Conservation (phyloP, 2,888 invertebrate genomes). For the Sphinx pinastri region DNA sequence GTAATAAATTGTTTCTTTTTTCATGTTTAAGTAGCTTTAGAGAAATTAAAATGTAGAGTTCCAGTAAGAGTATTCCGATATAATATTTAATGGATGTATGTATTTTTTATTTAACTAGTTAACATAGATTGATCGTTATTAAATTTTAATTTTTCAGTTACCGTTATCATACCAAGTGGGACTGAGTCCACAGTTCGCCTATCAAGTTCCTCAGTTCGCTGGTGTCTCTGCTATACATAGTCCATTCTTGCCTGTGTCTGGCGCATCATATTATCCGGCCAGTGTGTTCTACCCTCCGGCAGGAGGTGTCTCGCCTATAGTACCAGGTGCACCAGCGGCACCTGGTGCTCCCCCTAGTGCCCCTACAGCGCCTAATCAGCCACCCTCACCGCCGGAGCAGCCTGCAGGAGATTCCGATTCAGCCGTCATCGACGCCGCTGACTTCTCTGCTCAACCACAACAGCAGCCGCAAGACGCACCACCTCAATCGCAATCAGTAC, state of each 20-base stretch:
- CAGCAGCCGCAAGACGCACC: slow-evolving; percentile 44
- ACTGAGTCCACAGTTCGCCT: slow-evolving; percentile 60
- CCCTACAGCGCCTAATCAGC: slow-evolving; percentile 32
- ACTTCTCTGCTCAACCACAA: slow-evolving; percentile 49
- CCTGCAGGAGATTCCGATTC: slow-evolving; percentile 64
- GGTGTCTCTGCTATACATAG: slow-evolving; percentile 54
- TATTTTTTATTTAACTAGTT: no score
- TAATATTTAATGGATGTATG: no score
- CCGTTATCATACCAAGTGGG: slow-evolving; percentile 54
- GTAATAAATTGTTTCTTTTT: slow-evolving; percentile 46
- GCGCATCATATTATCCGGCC: slow-evolving; percentile 57
- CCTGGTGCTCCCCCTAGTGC: slow-evolving; percentile 32
- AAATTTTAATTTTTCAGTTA: slow-evolving; percentile 52
- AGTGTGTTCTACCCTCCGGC: slow-evolving; percentile 57
- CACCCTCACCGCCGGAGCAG: slow-evolving; percentile 31
- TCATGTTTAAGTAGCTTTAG: no score
- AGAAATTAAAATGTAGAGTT: no score
- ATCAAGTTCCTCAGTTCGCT: slow-evolving; percentile 56
- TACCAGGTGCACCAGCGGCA: slow-evolving; percentile 40
- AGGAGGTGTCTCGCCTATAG: slow-evolving; percentile 43
- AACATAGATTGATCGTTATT: not conserved
- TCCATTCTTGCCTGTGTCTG: slow-evolving; percentile 54
- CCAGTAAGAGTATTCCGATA: no score
- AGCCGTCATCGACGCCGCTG: slow-evolving; percentile 72
- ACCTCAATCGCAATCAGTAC: slow-evolving; percentile 44